A percentile compares a stretch with the other conserved stretches of the same genome.
These are phyloP conservation scores for Gonocerus acuteangulatus DNA, from an alignment of 2,888 invertebrate species.

Conservation along the genomic window DNA sequence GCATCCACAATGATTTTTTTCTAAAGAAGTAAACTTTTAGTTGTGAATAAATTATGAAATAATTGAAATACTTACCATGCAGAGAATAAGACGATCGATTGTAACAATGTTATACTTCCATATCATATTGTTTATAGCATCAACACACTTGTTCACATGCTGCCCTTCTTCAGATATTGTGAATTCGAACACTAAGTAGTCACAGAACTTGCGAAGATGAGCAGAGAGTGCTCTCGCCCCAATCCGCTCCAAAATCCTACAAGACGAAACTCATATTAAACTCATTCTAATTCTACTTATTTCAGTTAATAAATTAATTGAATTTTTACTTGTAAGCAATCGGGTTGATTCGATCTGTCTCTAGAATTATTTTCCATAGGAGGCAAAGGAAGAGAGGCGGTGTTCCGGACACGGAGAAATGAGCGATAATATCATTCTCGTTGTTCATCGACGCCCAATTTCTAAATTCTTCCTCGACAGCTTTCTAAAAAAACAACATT, in stretches of 20 bases:
- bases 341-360: constrained; percentile 85
- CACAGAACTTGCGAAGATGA: constrained; percentile 88
- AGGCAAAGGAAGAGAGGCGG: constrained; percentile 86
- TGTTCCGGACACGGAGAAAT: constrained; percentile 89
- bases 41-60: no score
- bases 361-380: constrained; percentile 90
- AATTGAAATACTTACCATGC: constrained; percentile 59
- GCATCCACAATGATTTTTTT: no score
- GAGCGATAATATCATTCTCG: constrained; percentile 91
- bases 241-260: constrained; percentile 83
- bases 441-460: constrained; percentile 97
- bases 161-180: constrained; percentile 76
- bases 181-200: constrained; percentile 88
- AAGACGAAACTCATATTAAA: constrained; percentile 34
- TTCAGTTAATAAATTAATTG: not conserved
- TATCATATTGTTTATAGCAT: constrained; percentile 91
- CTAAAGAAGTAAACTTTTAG: no score
- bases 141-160: constrained; percentile 87
- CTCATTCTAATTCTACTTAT: no score
- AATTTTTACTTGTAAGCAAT: constrained; percentile 79
- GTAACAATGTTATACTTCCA: constrained; percentile 97
- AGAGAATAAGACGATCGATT: constrained; percentile 84
- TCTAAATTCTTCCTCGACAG: constrained; percentile 89
- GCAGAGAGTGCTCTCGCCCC: constrained; percentile 85
- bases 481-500: constrained; percentile 52